Evolutionary conservation across 2,113 vertebrate species (phyloP), one percentile per base, ranked within the genome.

Genomic region (Catharus bicknelli): DNA sequence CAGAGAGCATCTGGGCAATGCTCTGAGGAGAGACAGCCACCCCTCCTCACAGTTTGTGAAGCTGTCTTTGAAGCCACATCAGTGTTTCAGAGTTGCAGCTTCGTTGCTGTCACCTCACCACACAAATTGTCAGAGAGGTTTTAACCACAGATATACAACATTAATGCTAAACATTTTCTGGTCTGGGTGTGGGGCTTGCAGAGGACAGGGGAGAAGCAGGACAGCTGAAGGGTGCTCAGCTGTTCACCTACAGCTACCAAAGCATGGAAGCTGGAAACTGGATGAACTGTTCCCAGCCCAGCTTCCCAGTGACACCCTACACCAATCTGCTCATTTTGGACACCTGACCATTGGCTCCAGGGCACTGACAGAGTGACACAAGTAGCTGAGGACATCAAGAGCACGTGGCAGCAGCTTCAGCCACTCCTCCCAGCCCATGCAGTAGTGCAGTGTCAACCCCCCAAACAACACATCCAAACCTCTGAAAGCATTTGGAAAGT

Each of bases 381-480:
- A 48, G 30, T 1, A 26, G n/a, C 48, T 4, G 5, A 36, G 62
- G 43, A 55, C 58, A 70, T 11, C 38, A 45, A 16, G 32, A 91
- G 55, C 3, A 7, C 0, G 0, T 18, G 13, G 25, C 0, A 42
- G 53, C 55, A 84, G 23, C 38, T 77, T 43, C 27, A 40, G 2
- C 42, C 14, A 4, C 58, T 53, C 54, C 62, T 25, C 40, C 48
- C 72, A 85, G 54, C 34, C 70, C 11, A 13, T 0, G 7, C 27
- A 53, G 18, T 1, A 36, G 32, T 0, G 3, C 6, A 30, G 16
- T 21, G 27, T 6, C 13, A 74, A 11, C 10, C 10, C 32, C 48
- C 19, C 7, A 34, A 43, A 47, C 32, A 54, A 25, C 4, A 4
- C 5, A 42, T 20, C 50, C 55, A 58, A 40, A 45, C 13, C 42